Evolutionary conservation across 2,888 invertebrate genomes (phyloP).

Genomic region (Machimus rusticus): DNA sequence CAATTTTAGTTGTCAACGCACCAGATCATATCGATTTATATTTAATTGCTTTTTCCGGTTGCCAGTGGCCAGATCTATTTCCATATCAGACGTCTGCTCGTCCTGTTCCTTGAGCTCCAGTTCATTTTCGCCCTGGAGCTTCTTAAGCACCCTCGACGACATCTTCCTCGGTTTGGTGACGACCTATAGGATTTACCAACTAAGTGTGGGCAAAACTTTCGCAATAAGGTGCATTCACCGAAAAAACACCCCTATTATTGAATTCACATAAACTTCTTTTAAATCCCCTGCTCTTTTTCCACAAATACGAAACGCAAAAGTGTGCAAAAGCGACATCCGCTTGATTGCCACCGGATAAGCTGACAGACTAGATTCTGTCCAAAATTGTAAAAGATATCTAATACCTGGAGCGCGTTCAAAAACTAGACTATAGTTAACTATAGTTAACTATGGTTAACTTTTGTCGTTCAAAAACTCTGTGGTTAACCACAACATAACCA

Average conservation of each 20-base stretch:
- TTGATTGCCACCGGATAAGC: background rate
- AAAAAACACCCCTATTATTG: background rate
- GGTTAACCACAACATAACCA: too few species aligned
- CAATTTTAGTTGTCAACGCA: conserved; percentile 59
- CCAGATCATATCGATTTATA: conserved; percentile 75
- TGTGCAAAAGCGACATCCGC: background rate
- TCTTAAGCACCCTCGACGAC: conserved; percentile 73
- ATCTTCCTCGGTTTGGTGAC: conserved; percentile 58
- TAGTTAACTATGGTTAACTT: too few species aligned
- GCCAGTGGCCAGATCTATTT: conserved; percentile 67
- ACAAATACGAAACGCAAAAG: background rate
- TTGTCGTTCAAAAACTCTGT: too few species aligned
- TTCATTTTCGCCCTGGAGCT: conserved; percentile 69
- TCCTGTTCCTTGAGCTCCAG: conserved; percentile 60
- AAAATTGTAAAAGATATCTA: background rate
- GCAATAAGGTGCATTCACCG: background rate
- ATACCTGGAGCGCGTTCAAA: too few species aligned
- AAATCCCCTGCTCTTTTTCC: background rate
- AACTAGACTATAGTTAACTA: too few species aligned
- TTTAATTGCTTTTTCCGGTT: conserved; percentile 69
- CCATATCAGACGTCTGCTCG: conserved; percentile 60
- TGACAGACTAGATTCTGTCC: background rate
- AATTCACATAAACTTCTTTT: background rate
- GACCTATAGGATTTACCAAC: background rate
- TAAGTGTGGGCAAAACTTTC: background rate